Percentiles rank a stretch among this genome's conserved stretches.
phyloP scores from a whole-genome alignment of 1,140 invertebrate species.

The Brachionus paranguensis region DNA sequence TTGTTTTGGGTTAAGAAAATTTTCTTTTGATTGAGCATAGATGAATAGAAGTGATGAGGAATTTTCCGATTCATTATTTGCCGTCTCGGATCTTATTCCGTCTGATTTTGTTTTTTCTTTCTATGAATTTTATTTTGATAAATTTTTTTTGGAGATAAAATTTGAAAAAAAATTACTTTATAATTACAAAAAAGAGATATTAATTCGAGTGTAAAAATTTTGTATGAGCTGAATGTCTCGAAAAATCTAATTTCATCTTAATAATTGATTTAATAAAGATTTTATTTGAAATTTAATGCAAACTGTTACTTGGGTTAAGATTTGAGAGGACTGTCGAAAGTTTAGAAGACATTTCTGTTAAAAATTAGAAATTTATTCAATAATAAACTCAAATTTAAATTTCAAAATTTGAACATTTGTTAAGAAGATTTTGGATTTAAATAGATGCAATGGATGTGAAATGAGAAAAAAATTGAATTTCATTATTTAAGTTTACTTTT shows the following conservation, averaged over 20 bases:
- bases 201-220: conserved; percentile 29
- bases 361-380: not conserved
- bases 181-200: conserved; percentile 32
- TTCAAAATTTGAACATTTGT: not conserved
- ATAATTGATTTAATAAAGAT: not conserved
- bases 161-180: not conserved
- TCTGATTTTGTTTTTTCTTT: not conserved
- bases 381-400: not conserved
- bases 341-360: not conserved
- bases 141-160: not conserved
- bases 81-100: not conserved
- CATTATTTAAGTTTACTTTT: no score
- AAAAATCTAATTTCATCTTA: conserved; percentile 8
- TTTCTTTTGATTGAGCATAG: not conserved
- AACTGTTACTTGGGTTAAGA: not conserved
- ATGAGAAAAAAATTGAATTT: no score
- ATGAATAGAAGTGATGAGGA: not conserved
- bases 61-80: not conserved
- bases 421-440: not conserved
- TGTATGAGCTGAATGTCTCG: conserved; percentile 35
- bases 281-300: not conserved
- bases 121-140: not conserved
- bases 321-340: not conserved
- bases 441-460: no score
- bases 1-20: not conserved